Evolutionary conservation across 2,797 vertebrate species (phyloP), one percentile per base, ranked within the genome.

Genomic region (Cynodonichthys magdalenae): DNA sequence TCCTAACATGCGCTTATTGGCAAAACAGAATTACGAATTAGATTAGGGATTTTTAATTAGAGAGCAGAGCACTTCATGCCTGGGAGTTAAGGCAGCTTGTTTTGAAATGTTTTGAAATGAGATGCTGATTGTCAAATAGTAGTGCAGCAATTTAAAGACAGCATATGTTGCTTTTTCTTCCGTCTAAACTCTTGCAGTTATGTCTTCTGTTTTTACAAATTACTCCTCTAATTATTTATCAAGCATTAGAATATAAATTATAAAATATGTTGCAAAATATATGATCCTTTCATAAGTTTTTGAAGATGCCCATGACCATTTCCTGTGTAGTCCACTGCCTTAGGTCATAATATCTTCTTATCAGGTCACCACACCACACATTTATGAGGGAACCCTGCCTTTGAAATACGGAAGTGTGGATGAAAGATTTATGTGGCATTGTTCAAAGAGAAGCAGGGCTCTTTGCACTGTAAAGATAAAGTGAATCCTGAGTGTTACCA

Each of bases 1-100:
- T 87, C 83, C 82, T 83, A 90, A 91, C 88, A 91, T 88, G 88
- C 87, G 90, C 87, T 92, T 92, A 92, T 92, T 92, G 91, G 91
- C 91, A 91, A 91, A 92, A 91, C 83, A 91, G 89, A 88, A 89
- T 86, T 80, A 90, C 66, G 64, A 92, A 94, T 94, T 90, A 76
- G 87, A 93, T 94, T 92, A 91, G 85, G 90, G 86, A 89, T 89
- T 93, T 92, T 93, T 89, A 94, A 92, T 94, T 92, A 94, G 92
- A 87, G 84, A 82, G 80, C 51, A 56, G 76, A 84, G 85, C 85
- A 87, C 86, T 87, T 89, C 85, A 87, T 89, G 89, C 74, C 88
- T 74, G 69, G 65, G 75, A 80, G 83, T 84, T 85, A 86, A 87
- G 82, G 81, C 79, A 67, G 78, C 81, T 87, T 91, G 83, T 90